Conservation (phyloP, 2,113 vertebrate species). For the Nanorana parkeri region DNA sequence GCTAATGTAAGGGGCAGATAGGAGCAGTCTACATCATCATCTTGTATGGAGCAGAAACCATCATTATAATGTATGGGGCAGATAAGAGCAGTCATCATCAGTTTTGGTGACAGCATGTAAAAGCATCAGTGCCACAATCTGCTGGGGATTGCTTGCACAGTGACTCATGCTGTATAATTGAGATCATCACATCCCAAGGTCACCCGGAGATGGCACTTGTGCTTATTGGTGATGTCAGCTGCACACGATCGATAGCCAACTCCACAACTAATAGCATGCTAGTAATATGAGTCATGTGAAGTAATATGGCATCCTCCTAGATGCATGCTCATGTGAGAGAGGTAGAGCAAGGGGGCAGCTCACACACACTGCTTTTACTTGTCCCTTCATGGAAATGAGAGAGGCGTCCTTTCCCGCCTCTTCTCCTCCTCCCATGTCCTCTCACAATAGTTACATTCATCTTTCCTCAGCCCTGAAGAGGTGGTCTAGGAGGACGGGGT, state of each 20-base stretch:
- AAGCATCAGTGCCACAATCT: neutral
- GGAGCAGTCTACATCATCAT: no score
- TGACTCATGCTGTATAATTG: neutral
- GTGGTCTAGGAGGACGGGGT: constrained; percentile 35
- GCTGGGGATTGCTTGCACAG: neutral
- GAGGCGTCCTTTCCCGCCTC: constrained; percentile 49
- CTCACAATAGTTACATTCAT: constrained; percentile 56
- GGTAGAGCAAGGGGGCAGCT: neutral
- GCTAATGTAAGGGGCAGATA: no score
- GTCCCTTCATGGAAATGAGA: constrained; percentile 53
- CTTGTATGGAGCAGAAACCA: no score
- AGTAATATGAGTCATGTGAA: neutral
- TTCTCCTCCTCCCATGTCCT: constrained; percentile 33
- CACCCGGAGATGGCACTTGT: neutral
- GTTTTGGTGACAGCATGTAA: neutral
- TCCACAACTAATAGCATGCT: neutral
- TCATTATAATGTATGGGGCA: neutral
- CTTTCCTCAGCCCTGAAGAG: constrained; percentile 39
- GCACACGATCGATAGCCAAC: neutral
- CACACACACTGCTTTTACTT: neutral
- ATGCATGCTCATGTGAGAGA: neutral
- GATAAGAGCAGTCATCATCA: neutral
- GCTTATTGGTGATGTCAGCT: neutral
- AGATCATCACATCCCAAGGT: constrained; percentile 24
- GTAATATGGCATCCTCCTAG: neutral